A percentile compares a stretch with the other conserved stretches of the same genome.
phyloP scores from a whole-genome alignment of 2,888 invertebrate genomes.

The Plemyria rubiginata region DNA sequence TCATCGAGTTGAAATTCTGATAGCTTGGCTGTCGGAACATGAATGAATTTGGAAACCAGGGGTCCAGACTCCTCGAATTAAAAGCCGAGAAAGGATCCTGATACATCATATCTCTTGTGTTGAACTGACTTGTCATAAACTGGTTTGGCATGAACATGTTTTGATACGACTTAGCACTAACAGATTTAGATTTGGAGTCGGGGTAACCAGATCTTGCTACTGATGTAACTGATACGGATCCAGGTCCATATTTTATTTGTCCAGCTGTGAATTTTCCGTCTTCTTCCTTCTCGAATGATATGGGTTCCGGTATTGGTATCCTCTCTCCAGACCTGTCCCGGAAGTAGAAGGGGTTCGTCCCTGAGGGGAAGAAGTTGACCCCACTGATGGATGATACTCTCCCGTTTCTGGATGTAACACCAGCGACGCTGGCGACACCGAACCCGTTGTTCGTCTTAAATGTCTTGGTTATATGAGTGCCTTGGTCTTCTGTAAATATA shows the following conservation, averaged over 20 bases:
- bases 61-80: conserved; percentile 45
- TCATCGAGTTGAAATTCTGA: conserved; percentile 43
- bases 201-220: conserved; percentile 52
- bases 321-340: conserved; percentile 39
- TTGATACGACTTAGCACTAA: not conserved
- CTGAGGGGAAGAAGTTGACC: conserved; percentile 56
- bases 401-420: conserved; percentile 62
- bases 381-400: conserved; percentile 61
- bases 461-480: conserved; percentile 32
- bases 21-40: conserved; percentile 49
- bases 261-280: conserved; percentile 56
- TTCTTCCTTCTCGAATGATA: conserved; percentile 54
- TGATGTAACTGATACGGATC: conserved; percentile 60
- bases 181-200: conserved; percentile 40
- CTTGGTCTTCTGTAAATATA: conserved; percentile 26
- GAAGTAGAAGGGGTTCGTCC: conserved; percentile 28
- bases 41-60: conserved; percentile 48
- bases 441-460: conserved; percentile 44
- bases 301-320: conserved; percentile 46
- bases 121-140: conserved; percentile 11
- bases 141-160: conserved; percentile 5
- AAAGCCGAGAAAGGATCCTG: conserved; percentile 41
- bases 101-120: conserved; percentile 32
- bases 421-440: conserved; percentile 63
- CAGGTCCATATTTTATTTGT: conserved; percentile 59